These are phyloP conservation scores for Sitophilus oryzae DNA, from an alignment of 1,140 invertebrate species.

Conservation along the genomic window DNA sequence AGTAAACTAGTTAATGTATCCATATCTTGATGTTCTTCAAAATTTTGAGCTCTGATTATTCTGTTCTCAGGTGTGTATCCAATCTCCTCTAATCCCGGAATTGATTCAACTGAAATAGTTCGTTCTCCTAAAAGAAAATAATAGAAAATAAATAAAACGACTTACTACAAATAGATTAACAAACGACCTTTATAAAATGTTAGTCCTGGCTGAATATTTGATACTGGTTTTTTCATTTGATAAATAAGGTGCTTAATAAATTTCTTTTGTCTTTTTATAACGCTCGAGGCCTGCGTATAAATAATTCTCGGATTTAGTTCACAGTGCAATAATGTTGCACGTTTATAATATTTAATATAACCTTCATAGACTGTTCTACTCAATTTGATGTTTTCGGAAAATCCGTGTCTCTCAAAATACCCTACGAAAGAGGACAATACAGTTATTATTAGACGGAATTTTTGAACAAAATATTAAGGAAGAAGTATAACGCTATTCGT, in stretches of 20 bases:
- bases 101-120: conserved; percentile 82
- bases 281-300: conserved; percentile 88
- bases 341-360: conserved; percentile 98
- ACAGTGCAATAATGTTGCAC: conserved; percentile 97
- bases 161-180: no score
- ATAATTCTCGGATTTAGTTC: conserved; percentile 88
- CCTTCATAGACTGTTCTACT: conserved; percentile 66
- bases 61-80: conserved; percentile 61
- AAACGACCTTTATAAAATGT: conserved; percentile 84
- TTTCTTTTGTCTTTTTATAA: conserved; percentile 89
- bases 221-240: conserved; percentile 72
- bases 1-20: conserved; percentile 66
- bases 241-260: conserved; percentile 87
- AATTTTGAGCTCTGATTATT: conserved; percentile 57
- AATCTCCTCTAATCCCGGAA: conserved; percentile 74
- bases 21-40: conserved; percentile 65
- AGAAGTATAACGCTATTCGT: no score
- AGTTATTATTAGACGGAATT: background rate
- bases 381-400: conserved; percentile 93
- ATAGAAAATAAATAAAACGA: background rate
- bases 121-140: conserved; percentile 50
- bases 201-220: conserved; percentile 79
- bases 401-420: conserved; percentile 98
- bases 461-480: background rate
- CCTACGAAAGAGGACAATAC: conserved; percentile 47